Conservation (phyloP, 2,888 invertebrate genomes). For the Tanytarsus gracilentus region DNA sequence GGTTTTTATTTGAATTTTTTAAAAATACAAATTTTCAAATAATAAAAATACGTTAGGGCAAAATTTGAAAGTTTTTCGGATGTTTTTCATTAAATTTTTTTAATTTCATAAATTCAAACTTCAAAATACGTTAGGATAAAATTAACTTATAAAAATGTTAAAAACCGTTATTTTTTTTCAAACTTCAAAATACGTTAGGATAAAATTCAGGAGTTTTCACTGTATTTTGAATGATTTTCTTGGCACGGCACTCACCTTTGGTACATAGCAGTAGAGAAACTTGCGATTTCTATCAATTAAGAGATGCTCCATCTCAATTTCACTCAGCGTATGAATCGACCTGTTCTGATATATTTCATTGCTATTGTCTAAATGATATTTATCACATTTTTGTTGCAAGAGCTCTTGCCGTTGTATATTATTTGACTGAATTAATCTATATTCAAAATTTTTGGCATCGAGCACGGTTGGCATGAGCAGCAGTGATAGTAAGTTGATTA, state of each 20-base stretch:
- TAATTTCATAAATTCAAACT: too few relatives aligned
- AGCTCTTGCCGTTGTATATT: slow-evolving; percentile 55
- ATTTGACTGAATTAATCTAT: slow-evolving; percentile 48
- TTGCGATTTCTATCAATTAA: slow-evolving; percentile 75
- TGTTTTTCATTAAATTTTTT: too few relatives aligned
- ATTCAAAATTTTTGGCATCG: slow-evolving; percentile 13
- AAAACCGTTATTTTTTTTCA: neutral
- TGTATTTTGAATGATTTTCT: too few relatives aligned
- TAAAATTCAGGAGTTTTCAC: too few relatives aligned
- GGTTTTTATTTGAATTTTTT: too few relatives aligned
- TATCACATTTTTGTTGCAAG: slow-evolving; percentile 52
- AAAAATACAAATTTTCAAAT: too few relatives aligned
- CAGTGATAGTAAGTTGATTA: neutral
- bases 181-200: too few relatives aligned
- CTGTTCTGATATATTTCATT: slow-evolving; percentile 32
- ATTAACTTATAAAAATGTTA: too few relatives aligned
- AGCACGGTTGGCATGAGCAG: neutral
- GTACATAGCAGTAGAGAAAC: slow-evolving; percentile 85
- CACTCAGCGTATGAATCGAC: slow-evolving; percentile 44
- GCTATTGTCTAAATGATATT: slow-evolving; percentile 31
- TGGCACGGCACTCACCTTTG: slow-evolving; percentile 58
- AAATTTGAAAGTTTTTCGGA: too few relatives aligned
- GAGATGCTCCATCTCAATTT: slow-evolving; percentile 63
- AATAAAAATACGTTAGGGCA: too few relatives aligned
- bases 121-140: too few relatives aligned